Base-by-base conservation (phyloP, 1,140 invertebrate species). In the Cylas formicarius region DNA sequence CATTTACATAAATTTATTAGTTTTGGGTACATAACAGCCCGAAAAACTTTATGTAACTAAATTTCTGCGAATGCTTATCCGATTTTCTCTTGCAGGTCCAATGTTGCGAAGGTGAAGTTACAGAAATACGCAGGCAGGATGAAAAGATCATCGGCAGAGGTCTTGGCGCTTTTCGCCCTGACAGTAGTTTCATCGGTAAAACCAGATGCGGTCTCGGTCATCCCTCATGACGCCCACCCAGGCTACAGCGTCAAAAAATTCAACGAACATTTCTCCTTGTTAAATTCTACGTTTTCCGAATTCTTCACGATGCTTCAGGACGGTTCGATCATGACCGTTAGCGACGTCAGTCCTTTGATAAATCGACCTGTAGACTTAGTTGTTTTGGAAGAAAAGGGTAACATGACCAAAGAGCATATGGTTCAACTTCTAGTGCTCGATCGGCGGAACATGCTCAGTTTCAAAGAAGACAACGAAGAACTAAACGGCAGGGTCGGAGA, bases 281-380 rank as follows among this genome's bases (percentile, higher is more conserved):
- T 88, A 50, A 82, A 88, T 49, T 85, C 78, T 14, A 84, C 80
- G 29, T 86, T 78, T 62, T 83, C 82, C 8, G 76, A 84, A 34
- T 90, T 81, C 60, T 93, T 93, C 62, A 83, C 88, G 1, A 78
- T 92, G 20, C 73, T 93, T n/a, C 78, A 84, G 34, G 82, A 90
- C 65, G 90, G 89, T 16, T 75, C 90, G 28, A 77, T 93, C 6
- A 92, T 92, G 87, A 91, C 87, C 11, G 90, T 87, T 2, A 77
- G 84, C 2, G 86, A 90, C 53, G 69, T 91, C 3, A 76, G 77
- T 16, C 82, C 86, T 3, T 64, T 92, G n/a, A 74, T 88, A 18
- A 81, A 89, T 60, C 73, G 77, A 28, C 83, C 85, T 0, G 76
- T 92, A 5, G 81, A 85, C 54, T 70, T 92, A 11, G 74, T 88